A percentile compares a stretch with the other conserved stretches of the same genome.
phyloP scores from a whole-genome alignment of 2,888 invertebrate species.

The Plemyria rubiginata region DNA sequence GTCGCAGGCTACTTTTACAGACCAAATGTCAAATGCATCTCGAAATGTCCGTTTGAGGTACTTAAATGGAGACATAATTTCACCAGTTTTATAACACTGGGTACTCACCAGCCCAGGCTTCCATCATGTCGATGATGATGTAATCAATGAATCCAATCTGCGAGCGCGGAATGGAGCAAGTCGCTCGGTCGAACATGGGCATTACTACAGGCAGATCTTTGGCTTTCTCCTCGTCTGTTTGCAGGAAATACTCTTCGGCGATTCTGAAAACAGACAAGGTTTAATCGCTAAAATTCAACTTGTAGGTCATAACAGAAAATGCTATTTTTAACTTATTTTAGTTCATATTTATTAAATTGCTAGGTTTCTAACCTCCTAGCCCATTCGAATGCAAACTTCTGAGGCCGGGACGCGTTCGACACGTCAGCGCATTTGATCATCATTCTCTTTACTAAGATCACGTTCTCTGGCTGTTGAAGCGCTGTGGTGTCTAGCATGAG shows the following conservation, averaged over 20 bases:
- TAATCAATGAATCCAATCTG: constrained; percentile 99
- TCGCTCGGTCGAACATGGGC: constrained; percentile 98
- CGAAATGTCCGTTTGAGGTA: neutral
- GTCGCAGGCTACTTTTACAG: neutral
- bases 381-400: constrained; percentile 95
- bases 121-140: constrained; percentile 99
- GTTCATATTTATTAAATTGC: neutral
- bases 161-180: constrained; percentile 98
- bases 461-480: constrained; percentile 90
- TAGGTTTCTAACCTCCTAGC: constrained; percentile 85
- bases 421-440: constrained; percentile 99
- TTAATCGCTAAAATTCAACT: neutral
- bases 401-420: constrained; percentile 96
- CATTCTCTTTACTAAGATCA: constrained; percentile 95
- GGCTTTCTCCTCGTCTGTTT: constrained; percentile 98
- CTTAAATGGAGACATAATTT: too few relatives aligned
- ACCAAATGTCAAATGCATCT: neutral
- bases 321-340: neutral
- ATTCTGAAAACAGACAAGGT: constrained; percentile 84
- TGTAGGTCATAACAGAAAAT: too few relatives aligned
- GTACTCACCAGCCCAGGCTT: constrained; percentile 95
- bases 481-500: constrained; percentile 74
- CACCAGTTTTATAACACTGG: too few relatives aligned
- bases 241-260: constrained; percentile 98
- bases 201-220: constrained; percentile 97